Percentiles rank a stretch among this genome's conserved stretches.
Conservation (phyloP, 1,140 invertebrate genomes). For the Bactericera cockerelli region DNA sequence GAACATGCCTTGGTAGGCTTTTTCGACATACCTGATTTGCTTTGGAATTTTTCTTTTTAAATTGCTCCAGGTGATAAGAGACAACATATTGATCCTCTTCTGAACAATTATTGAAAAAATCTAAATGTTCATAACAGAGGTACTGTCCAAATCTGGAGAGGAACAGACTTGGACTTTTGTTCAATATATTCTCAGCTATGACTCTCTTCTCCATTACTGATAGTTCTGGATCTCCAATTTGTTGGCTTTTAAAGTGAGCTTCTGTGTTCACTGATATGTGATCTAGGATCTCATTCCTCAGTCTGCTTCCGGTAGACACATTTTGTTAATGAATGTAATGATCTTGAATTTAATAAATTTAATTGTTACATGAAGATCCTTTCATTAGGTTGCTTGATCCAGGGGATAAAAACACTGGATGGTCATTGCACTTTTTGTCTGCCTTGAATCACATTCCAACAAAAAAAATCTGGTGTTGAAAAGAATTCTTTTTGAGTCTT, state of each 20-base stretch:
- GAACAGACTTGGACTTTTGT: conserved; percentile 48
- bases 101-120: conserved; percentile 38
- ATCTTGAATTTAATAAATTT: too few relatives aligned
- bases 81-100: conserved; percentile 38
- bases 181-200: conserved; percentile 47
- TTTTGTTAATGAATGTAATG: not conserved
- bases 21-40: conserved; percentile 12
- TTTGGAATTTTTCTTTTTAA: conserved; percentile 10
- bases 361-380: too few relatives aligned
- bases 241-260: conserved; percentile 40
- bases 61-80: conserved; percentile 36
- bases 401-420: too few relatives aligned
- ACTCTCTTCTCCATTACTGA: conserved; percentile 45
- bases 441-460: too few relatives aligned
- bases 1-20: too few relatives aligned
- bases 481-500: too few relatives aligned
- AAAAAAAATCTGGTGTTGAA: too few relatives aligned
- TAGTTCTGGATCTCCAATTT: conserved; percentile 56
- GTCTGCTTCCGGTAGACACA: not conserved
- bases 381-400: too few relatives aligned
- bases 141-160: conserved; percentile 57
- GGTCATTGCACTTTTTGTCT: too few relatives aligned
- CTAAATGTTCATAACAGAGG: conserved; percentile 46
- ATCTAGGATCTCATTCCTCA: conserved; percentile 17
- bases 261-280: conserved; percentile 17